Base-by-base conservation (phyloP, 2,113 vertebrate species). In the Xyliphius kryptos region DNA sequence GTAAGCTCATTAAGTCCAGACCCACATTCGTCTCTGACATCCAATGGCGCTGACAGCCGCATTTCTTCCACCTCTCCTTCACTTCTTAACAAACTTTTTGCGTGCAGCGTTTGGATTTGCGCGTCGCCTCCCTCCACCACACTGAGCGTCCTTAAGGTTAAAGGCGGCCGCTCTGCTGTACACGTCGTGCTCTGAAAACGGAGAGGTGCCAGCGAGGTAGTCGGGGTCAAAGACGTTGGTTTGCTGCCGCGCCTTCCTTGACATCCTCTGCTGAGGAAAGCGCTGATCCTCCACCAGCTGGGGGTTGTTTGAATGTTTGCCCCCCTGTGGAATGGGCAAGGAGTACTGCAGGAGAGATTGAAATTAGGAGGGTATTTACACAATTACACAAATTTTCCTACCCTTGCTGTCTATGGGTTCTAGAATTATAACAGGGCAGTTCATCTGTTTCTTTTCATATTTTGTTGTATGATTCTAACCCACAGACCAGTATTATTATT, bases 191-290 rank as follows among this genome's bases (percentile, higher is more conserved):
- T 95, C 84, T 0, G 75, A 86, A 40, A 98, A 98, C 0, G 96
- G 96, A 0, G 94, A 97, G 0, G 71, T 36, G 0, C 89, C 87
- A 0, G 91, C 89, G 0, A 80, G 1, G 74, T 97, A 98, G 69
- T 96, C 90, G 0, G 93, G 92, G 75, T 92, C 77, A 0, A 96
- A 92, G 5, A 91, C 92, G 0, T 94, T 75, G 0, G 93, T 98
- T 70, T 96, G 97, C 85, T 94, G 89, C 3, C 88, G 70, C 11
- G 94, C 93, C 68, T 97, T 97, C 1, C 68, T 83, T 36, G 93
- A 93, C 0, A 91, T 81, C 0, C 92, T 86, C 82, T 97, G 93
- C 87, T 98, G 96, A 0, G 96, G 96, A 85, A 93, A 94, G 15
- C 66, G 88, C 87, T 98, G 96, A 67, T 98, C 96, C 52, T 87